Conservation (phyloP, 2,888 invertebrate genomes). For the Idaea straminata region DNA sequence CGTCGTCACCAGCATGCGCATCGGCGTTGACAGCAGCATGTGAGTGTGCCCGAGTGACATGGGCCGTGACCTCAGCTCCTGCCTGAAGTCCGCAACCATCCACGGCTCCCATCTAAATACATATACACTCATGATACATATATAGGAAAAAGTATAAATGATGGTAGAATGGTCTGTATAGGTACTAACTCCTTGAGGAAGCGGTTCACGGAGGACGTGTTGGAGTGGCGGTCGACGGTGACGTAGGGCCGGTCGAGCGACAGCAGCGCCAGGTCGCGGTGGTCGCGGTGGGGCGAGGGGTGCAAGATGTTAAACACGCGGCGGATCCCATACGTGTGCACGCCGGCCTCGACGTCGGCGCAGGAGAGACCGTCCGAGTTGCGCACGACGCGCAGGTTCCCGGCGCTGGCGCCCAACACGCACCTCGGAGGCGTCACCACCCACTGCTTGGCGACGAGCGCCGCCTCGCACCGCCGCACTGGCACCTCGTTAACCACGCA, state of each 20-base stretch:
- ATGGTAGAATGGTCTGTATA: too few species aligned
- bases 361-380: constrained; percentile 19
- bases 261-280: constrained; percentile 29
- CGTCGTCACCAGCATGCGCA: constrained; percentile 23
- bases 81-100: constrained; percentile 26
- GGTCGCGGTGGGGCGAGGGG: constrained; percentile 3
- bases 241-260: constrained; percentile 20
- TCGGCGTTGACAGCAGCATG: constrained; percentile 18
- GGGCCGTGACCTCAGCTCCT: constrained; percentile 6
- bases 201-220: constrained; percentile 18
- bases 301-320: neutral
- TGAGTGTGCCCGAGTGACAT: constrained; percentile 2
- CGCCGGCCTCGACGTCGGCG: constrained; percentile 16
- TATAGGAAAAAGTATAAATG: too few species aligned
- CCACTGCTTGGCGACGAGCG: constrained; percentile 38
- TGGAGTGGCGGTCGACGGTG: constrained; percentile 21
- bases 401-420: constrained; percentile 21
- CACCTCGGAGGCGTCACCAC: constrained; percentile 27
- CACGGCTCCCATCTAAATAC: constrained; percentile 30
- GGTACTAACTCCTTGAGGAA: constrained; percentile 20
- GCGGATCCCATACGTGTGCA: neutral
- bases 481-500: constrained; percentile 25
- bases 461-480: constrained; percentile 27
- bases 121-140: constrained; percentile 18
- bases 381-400: constrained; percentile 17